Percentiles rank a stretch among this genome's conserved stretches.
Conservation (phyloP, 2,797 vertebrate genomes). For the Micrastur ruficollis region DNA sequence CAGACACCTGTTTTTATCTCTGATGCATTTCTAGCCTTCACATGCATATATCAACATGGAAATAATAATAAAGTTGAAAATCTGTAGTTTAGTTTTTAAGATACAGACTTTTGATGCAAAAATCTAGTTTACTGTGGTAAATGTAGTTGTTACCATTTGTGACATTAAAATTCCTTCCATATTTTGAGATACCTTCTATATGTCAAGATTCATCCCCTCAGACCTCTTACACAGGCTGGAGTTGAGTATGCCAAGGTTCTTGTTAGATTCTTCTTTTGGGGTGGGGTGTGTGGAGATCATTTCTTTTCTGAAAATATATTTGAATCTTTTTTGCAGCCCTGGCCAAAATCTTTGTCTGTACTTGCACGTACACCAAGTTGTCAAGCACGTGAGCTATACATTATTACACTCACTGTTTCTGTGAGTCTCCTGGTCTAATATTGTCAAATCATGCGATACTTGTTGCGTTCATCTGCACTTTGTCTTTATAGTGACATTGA, state of each 20-base stretch:
- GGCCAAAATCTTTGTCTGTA: neutral
- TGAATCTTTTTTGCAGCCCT: neutral
- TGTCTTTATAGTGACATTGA: neutral
- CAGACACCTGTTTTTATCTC: neutral
- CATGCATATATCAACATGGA: neutral
- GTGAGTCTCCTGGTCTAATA: neutral
- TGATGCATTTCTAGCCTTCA: neutral
- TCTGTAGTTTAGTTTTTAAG: neutral
- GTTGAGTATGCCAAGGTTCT: neutral
- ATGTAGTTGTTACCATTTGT: neutral
- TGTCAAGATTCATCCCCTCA: neutral
- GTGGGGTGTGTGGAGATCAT: rapidly evolving
- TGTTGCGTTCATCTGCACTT: neutral
- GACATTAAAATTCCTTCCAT: neutral
- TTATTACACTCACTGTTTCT: neutral
- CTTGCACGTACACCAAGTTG: neutral
- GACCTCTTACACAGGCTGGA: neutral
- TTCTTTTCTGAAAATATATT: neutral
- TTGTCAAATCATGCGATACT: neutral
- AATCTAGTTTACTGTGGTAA: neutral
- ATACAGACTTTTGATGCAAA: neutral
- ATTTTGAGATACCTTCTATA: neutral
- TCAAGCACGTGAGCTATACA: neutral
- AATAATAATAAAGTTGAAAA: neutral
- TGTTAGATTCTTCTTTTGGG: neutral